Percentiles rank a stretch among this genome's conserved stretches.
These are phyloP conservation scores for Eupleurogrammus muticus DNA, from an alignment of 2,797 vertebrate species.

Conservation along the genomic window DNA sequence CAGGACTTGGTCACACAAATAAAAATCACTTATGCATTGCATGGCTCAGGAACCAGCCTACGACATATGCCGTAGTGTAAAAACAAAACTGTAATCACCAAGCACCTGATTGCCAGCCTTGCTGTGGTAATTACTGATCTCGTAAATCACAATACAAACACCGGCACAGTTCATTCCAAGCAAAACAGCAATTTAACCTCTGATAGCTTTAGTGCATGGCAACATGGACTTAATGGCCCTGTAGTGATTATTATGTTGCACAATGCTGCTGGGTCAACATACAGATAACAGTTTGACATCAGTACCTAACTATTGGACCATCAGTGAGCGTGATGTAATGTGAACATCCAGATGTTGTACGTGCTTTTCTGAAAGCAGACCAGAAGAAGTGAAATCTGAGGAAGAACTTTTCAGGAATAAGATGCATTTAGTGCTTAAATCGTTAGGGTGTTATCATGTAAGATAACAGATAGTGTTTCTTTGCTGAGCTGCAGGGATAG, in stretches of 20 bases:
- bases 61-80: constrained; percentile 5
- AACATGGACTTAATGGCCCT: constrained; percentile 39
- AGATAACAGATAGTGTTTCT: background rate
- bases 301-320: constrained; percentile 7
- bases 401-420: background rate
- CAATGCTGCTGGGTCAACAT: constrained; percentile 20
- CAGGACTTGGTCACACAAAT: background rate
- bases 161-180: constrained; percentile 20
- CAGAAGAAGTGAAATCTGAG: background rate
- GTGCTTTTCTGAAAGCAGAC: constrained; percentile 7
- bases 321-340: constrained; percentile 27
- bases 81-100: constrained; percentile 11
- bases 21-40: background rate
- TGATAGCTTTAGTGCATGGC: constrained; percentile 39
- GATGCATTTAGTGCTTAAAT: background rate
- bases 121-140: constrained; percentile 55
- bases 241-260: constrained; percentile 20
- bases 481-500: too few relatives aligned
- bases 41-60: constrained; percentile 22
- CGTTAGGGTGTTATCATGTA: background rate
- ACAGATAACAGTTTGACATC: constrained; percentile 9
- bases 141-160: constrained; percentile 66
- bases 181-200: constrained; percentile 39
- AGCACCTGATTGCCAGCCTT: constrained; percentile 5
- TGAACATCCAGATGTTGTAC: constrained; percentile 10